phyloP scores from a whole-genome alignment of 2,797 vertebrate genomes.

The Anableps anableps region DNA sequence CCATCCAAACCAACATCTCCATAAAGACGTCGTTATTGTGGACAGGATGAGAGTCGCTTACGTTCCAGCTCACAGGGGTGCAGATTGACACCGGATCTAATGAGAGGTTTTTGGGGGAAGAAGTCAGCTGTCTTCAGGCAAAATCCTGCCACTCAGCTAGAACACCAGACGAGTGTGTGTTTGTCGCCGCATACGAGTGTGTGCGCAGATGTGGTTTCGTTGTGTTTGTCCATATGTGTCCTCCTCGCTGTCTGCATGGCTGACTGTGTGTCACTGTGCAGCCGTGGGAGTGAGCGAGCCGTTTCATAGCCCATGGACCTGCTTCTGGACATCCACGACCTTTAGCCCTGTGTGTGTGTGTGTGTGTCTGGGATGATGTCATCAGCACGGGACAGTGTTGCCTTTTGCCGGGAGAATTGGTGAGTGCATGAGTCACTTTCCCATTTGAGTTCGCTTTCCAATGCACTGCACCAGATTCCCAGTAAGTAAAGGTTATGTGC shows the following conservation, averaged over 20 bases:
- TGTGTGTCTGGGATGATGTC: conserved; percentile 55
- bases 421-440: conserved; percentile 32
- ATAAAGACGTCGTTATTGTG: background rate
- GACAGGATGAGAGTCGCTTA: conserved; percentile 7
- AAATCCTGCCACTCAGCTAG: conserved; percentile 67
- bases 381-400: conserved; percentile 54
- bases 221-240: conserved; percentile 9
- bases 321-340: conserved; percentile 62
- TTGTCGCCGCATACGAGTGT: conserved; percentile 2
- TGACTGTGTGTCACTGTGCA: conserved; percentile 32
- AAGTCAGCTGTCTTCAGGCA: conserved; percentile 63
- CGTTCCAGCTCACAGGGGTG: conserved; percentile 34
- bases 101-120: conserved; percentile 53
- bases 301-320: conserved; percentile 47
- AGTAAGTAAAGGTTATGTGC: conserved; percentile 51
- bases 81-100: conserved; percentile 50
- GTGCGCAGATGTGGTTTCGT: conserved; percentile 12
- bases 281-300: conserved; percentile 47
- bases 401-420: conserved; percentile 43
- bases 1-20: background rate
- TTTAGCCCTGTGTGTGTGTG: conserved; percentile 50
- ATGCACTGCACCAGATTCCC: conserved; percentile 29
- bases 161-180: conserved; percentile 38
- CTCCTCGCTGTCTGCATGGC: background rate
- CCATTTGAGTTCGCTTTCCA: conserved; percentile 34